Percentiles rank a stretch among this genome's conserved stretches.
These are phyloP conservation scores for Pentalonia nigronervosa DNA, from an alignment of 1,140 invertebrate genomes.

Conservation along the genomic window DNA sequence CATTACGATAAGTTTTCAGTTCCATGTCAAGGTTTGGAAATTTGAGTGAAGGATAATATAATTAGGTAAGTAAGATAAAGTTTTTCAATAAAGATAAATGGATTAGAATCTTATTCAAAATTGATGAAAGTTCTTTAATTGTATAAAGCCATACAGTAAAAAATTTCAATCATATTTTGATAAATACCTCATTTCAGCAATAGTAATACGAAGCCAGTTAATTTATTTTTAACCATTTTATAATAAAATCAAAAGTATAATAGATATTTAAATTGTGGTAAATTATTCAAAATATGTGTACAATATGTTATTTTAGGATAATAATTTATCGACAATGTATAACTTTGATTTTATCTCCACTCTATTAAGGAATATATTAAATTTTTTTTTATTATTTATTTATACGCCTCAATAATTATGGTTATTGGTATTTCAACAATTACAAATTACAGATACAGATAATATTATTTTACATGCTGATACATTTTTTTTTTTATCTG, in stretches of 20 bases:
- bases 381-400: too few relatives aligned
- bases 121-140: not conserved
- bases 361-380: not conserved
- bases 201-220: not conserved
- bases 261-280: too few relatives aligned
- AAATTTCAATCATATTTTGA: not conserved
- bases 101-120: not conserved
- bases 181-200: not conserved
- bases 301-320: not conserved
- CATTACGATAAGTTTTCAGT: not conserved
- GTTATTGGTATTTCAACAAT: too few relatives aligned
- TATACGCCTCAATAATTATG: too few relatives aligned
- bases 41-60: not conserved
- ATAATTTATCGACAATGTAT: not conserved
- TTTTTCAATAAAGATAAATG: not conserved
- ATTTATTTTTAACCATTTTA: not conserved
- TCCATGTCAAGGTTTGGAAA: not conserved
- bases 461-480: too few relatives aligned
- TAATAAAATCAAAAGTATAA: not conserved
- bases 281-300: not conserved
- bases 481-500: too few relatives aligned
- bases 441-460: too few relatives aligned
- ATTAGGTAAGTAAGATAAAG: not conserved
- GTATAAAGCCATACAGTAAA: not conserved
- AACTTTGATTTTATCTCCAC: not conserved